Evolutionary conservation across 2,888 invertebrate genomes (phyloP), one percentile per base, ranked within the genome.

Genomic region (Euzophera pinguis): DNA sequence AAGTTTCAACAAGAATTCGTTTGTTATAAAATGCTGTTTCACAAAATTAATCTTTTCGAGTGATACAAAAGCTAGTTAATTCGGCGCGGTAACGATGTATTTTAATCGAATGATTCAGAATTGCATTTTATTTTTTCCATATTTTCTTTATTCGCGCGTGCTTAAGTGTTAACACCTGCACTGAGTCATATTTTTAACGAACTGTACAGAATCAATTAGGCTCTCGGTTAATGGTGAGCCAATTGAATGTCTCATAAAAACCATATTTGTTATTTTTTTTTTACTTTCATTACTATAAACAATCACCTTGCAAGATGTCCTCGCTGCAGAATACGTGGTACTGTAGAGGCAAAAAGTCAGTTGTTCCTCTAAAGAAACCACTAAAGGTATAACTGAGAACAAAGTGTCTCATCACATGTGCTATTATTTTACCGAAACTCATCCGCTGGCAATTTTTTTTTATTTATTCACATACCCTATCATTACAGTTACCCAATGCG

Each of bases 161-260:
- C 29, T 45, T 34, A 32, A 45, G 32, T 34, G 34, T 43, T 29
- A 43, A 43, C 32, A 45, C 32, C 16, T 14, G 45, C 45, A 45
- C 27, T 45, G 32, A 7, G 12, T n/a, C 7, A 6, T 32, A 14
- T 14, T 45, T 45, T 45, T 45, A 45, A 45, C 45, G 45, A 45
- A 45, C 32, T 45, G 32, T 45, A 45, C 32, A 45, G 8, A 45
- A 32, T 29, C 45, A 45, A 45, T 45, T 45, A 45, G 45, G 32
- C 14, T 14, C 8, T 45, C 32, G n/a, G 14, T 32, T 32, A 9
- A 45, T 32, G 7, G 14, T 9, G 32, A 13, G 14, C 3, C 45
- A 14, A 32, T 45, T 45, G 45, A 29, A 43, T 43, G 13, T 14
- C 7, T 14, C 13, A 16, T 14, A 6, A 38, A 38, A 14, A 6